Evolutionary conservation across 2,113 vertebrate species (phyloP).

Genomic region (Chloropsis hardwickii): DNA sequence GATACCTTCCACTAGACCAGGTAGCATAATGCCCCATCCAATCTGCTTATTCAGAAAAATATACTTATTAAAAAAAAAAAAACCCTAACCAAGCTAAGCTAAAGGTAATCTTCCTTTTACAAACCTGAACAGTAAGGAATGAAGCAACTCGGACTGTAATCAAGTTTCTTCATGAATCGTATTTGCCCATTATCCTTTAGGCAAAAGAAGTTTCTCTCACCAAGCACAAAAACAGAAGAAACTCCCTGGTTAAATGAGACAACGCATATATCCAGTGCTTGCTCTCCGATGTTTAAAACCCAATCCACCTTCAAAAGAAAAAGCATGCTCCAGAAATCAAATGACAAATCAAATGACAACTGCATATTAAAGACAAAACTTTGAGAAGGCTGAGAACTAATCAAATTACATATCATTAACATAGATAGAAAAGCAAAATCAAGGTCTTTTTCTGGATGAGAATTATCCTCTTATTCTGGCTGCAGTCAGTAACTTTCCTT

Average conservation of each 20-base stretch:
- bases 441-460: not conserved
- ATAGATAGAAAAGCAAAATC: not conserved
- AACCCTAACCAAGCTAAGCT: not conserved
- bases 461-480: not conserved
- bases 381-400: not conserved
- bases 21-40: not conserved
- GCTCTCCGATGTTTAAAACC: constrained; percentile 91
- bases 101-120: constrained; percentile 21
- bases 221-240: constrained; percentile 88
- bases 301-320: constrained; percentile 86
- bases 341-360: not conserved
- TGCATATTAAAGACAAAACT: not conserved
- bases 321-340: not conserved
- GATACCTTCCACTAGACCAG: not conserved
- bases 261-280: constrained; percentile 86
- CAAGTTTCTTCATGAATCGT: constrained; percentile 97
- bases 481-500: not conserved
- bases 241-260: constrained; percentile 79
- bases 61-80: not conserved
- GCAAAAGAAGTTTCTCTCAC: constrained; percentile 94
- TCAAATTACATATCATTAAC: not conserved
- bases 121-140: constrained; percentile 90
- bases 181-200: constrained; percentile 94
- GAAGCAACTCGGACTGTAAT: constrained; percentile 93
- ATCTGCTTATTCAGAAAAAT: not conserved